Conservation (phyloP, 2,113 vertebrate species). For the Tachysurus fulvidraco region DNA sequence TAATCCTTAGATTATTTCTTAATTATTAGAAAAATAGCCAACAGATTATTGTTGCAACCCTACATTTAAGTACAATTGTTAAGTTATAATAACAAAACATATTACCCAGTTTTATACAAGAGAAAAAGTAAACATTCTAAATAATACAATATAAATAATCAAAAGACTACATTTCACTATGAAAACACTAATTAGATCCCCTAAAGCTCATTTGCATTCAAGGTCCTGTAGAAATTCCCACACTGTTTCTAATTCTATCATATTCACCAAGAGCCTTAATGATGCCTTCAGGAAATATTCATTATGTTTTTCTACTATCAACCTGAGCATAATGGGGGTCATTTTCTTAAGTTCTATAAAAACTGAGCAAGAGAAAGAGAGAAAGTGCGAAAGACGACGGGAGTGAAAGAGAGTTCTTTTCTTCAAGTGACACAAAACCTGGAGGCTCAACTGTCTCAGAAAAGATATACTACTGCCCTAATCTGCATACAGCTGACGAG, state of each 20-base stretch:
- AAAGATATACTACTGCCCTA: constrained; percentile 68
- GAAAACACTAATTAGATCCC: constrained; percentile 61
- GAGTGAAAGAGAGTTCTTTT: constrained; percentile 20
- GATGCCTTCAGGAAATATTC: constrained; percentile 57
- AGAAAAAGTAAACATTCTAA: constrained; percentile 14
- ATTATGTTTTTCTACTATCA: constrained; percentile 55
- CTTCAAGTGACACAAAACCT: constrained; percentile 53
- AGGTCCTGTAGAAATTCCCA: constrained; percentile 53
- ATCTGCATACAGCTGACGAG: constrained; percentile 71
- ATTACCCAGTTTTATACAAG: neutral
- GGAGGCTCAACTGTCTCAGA: constrained; percentile 63
- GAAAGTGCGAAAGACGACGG: neutral
- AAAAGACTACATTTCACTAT: constrained; percentile 53
- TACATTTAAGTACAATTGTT: neutral
- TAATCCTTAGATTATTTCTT: neutral
- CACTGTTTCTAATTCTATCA: constrained; percentile 51
- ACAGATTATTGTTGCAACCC: neutral
- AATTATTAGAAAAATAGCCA: neutral
- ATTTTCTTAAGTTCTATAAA: constrained; percentile 54
- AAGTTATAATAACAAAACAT: constrained; percentile 12
- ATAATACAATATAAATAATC: constrained; percentile 39
- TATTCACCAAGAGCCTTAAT: constrained; percentile 56
- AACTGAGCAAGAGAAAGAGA: constrained; percentile 29
- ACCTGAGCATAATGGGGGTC: constrained; percentile 56
- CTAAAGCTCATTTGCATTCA: constrained; percentile 62